Base-by-base conservation (phyloP, 2,797 vertebrate species). In the Bradypodion pumilum region DNA sequence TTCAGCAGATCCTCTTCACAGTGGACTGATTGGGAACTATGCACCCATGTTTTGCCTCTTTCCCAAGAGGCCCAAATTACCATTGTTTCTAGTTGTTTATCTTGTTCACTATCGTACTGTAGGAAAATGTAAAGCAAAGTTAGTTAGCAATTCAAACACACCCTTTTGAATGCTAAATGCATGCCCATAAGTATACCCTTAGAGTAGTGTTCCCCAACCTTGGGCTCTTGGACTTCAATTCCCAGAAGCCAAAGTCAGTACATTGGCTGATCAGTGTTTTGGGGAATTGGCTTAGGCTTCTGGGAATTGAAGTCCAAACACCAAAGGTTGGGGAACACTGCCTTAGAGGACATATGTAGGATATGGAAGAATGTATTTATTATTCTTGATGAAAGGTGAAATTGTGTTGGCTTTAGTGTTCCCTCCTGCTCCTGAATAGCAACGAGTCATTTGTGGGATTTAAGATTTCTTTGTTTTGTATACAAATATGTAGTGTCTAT, bases 71-170 rank as follows among this genome's bases (percentile, higher is more conserved):
- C 52, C 5, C 5, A 19, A 21, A 56, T 56, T 56, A 21, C 13
- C 52, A 15, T 21, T 56, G 5, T 56, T 56, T 56, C 16, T 56
- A 56, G 52, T 15, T 56, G 52, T 19, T 19, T 56, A 56, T 56
- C 52, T 19, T 23, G 19, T 56, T 56, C 35, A 80, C 69, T 13
- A 25, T 79, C 0, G 5, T 62, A 37, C 29, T 21, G 44, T 86
- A 88, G 87, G 40, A 40, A 89, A 85, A 37, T 49, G 63, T 83
- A 37, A 81, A 74, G 86, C 84, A 87, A 82, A 52, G 87, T 35
- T 81, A 10, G 80, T 87, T 56, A 74, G 78, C 49, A 19, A 62
- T 84, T 69, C 56, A 19, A 59, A 40, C 87, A 83, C 85, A 70
- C 78, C 9, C 25, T 7, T 56, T 40, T 16, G 32, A n/a, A 40